Evolutionary conservation across 2,113 vertebrate genomes (phyloP), one percentile per base, ranked within the genome.

Genomic region (Nannobrachium achirus): DNA sequence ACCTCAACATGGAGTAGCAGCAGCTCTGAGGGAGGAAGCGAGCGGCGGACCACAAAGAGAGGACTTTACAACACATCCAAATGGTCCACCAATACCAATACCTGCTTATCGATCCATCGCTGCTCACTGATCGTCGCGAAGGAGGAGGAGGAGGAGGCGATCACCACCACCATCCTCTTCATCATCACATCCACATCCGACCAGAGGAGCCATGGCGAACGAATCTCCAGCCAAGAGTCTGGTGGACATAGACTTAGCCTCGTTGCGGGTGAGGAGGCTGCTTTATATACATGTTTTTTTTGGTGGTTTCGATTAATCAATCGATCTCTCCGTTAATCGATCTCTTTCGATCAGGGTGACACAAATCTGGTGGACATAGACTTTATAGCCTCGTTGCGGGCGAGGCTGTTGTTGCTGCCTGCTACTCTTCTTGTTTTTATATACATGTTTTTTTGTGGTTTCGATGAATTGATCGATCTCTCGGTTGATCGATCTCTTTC

Each of bases 151-250:
- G 56, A 33, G 25, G 25, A 3, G 25, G 6, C 6, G 3, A 33
- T 5, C 25, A 33, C 25, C 25, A 33, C 25, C 25, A 33, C 25
- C 25, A 33, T 33, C 25, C 25, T 33, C 25, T 33, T 33, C 25
- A 33, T 33, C 25, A 33, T 33, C 25, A 33, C 25, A 33, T 33
- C 25, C 25, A 33, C 25, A 33, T 33, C 25, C 25, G 25, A 57
- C 73, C 83, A n/a, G n/a, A n/a, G 63, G 85, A 95, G 95, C 92
- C 86, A 98, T 98, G 96, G 96, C 96, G 94, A 98, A 98, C 95
- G 96, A 98, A 88, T 98, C 96, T 87, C 96, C 96, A 56, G 96
- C 96, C 73, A 98, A 98, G 93, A 98, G 96, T 92, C 95, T 98
- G 73, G 96, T 96, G 91, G 96, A 98, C 84, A 98, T 97, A 90